Evolutionary conservation across 2,888 invertebrate genomes (phyloP).

Genomic region (Fragum sueziense): DNA sequence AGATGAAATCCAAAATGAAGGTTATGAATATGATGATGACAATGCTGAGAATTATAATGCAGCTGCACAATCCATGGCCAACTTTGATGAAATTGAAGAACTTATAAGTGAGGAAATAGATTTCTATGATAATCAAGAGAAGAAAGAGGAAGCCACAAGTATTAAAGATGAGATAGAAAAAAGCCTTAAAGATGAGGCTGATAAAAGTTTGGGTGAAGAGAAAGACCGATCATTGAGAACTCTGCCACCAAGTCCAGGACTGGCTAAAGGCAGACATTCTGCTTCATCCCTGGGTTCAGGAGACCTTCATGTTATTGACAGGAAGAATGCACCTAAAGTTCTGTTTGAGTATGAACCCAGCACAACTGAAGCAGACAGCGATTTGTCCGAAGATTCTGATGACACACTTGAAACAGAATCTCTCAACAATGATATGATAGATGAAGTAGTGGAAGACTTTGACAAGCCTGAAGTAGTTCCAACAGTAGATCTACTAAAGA

Average conservation of each 20-base stretch:
- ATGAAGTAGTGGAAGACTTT: background rate
- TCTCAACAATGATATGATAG: conserved; percentile 42
- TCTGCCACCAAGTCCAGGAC: conserved; percentile 27
- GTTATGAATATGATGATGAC: conserved; percentile 29
- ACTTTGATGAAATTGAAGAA: conserved; percentile 29
- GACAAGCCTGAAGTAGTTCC: background rate
- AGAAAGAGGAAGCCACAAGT: conserved; percentile 34
- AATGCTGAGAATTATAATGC: conserved; percentile 38
- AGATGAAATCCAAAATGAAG: conserved; percentile 22
- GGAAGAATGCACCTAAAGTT: conserved; percentile 47
- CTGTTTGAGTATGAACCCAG: conserved; percentile 61
- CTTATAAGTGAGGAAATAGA: conserved; percentile 34
- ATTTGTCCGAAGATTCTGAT: conserved; percentile 34
- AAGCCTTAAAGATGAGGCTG: conserved; percentile 5
- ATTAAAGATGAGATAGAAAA: conserved; percentile 21
- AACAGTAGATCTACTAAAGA: background rate
- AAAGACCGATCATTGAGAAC: conserved; percentile 23
- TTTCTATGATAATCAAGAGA: conserved; percentile 36
- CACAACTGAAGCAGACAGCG: conserved; percentile 54
- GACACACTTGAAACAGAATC: conserved; percentile 51
- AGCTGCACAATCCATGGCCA: background rate
- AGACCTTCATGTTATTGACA: conserved; percentile 44
- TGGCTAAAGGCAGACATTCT: conserved; percentile 22
- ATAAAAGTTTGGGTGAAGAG: conserved; percentile 9
- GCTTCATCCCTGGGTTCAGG: conserved; percentile 5